These are phyloP conservation scores for Athalia rosae DNA, from an alignment of 2,888 invertebrate species.

Conservation along the genomic window DNA sequence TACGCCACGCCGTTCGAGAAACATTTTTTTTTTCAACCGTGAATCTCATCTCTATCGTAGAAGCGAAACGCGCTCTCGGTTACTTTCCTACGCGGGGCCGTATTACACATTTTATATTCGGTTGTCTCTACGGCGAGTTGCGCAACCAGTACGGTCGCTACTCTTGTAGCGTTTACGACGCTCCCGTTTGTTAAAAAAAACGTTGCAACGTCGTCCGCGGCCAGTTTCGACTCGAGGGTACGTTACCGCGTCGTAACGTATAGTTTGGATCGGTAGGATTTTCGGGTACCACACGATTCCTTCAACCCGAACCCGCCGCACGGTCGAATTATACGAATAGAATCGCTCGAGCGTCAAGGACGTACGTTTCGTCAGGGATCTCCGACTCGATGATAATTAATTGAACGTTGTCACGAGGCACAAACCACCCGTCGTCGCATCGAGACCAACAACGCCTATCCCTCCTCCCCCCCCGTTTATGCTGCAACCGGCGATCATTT, in stretches of 20 bases:
- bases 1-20: no score
- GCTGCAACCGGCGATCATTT: no score
- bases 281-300: no score
- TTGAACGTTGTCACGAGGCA: conserved; percentile 40
- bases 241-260: background rate
- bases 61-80: conserved; percentile 24
- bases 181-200: no score
- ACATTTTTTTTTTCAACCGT: conserved; percentile 9
- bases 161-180: no score
- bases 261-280: no score
- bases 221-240: conserved; percentile 39
- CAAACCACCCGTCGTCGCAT: background rate
- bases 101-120: no score
- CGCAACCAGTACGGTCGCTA: conserved; percentile 6
- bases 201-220: background rate
- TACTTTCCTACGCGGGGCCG: conserved; percentile 32
- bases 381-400: conserved; percentile 31
- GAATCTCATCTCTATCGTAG: background rate
- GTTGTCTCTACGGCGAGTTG: conserved; percentile 31
- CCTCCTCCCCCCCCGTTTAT: no score
- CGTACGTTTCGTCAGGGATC: conserved; percentile 44
- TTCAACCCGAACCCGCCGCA: conserved; percentile 32
- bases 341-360: conserved; percentile 42
- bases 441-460: background rate
- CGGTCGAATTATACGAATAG: background rate